phyloP scores from a whole-genome alignment of 2,888 invertebrate species.

The Conomelus anceps region DNA sequence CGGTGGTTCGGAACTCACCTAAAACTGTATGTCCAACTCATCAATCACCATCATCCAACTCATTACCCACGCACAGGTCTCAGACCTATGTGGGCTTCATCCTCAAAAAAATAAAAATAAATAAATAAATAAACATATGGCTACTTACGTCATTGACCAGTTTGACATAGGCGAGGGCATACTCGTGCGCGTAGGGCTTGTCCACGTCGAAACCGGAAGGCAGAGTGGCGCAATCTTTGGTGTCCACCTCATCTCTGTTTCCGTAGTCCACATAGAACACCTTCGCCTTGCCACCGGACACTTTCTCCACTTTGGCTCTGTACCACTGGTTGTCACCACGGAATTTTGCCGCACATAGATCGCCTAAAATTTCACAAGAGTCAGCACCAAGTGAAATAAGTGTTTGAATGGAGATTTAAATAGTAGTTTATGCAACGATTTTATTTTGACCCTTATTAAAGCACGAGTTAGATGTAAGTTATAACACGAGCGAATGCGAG shows the following conservation, averaged over 20 bases:
- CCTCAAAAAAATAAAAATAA: no score
- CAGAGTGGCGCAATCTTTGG: constrained; percentile 70
- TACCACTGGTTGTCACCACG: constrained; percentile 91
- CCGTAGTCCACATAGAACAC: constrained; percentile 95
- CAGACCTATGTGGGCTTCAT: no score
- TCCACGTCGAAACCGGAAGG: constrained; percentile 68
- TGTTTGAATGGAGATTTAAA: background rate
- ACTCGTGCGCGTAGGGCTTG: constrained; percentile 80
- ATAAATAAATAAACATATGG: background rate
- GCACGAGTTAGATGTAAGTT: no score
- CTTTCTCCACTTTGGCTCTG: constrained; percentile 83
- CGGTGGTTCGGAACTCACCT: no score
- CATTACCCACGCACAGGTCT: no score
- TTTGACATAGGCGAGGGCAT: constrained; percentile 71
- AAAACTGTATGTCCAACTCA: no score
- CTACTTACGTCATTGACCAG: constrained; percentile 73
- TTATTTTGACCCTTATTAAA: no score
- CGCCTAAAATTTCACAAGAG: constrained; percentile 55
- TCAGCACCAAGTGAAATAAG: no score
- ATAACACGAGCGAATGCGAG: no score
- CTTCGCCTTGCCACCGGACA: constrained; percentile 61
- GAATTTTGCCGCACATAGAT: constrained; percentile 87
- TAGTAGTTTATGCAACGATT: background rate
- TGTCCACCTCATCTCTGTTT: constrained; percentile 66
- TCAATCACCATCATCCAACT: no score